Conservation (phyloP, 1,140 invertebrate genomes). For the Laodelphax striatellus region DNA sequence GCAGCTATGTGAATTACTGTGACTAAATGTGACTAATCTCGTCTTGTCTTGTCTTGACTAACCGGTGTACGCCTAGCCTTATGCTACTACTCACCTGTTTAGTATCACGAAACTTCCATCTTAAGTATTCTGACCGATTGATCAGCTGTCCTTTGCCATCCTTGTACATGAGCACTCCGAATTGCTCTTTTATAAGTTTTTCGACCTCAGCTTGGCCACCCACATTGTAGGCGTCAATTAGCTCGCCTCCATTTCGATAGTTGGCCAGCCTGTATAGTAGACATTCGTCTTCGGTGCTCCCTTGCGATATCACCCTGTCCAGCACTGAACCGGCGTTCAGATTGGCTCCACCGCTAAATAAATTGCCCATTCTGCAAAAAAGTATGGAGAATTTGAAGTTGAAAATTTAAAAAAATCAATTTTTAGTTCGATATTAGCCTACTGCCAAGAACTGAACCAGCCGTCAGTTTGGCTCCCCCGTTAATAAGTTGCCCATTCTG, state of each 20-base stretch:
- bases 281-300: slow-evolving; percentile 71
- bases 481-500: slow-evolving; percentile 18
- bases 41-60: too few species aligned
- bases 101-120: slow-evolving; percentile 85
- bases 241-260: slow-evolving; percentile 80
- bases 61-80: too few species aligned
- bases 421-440: too few species aligned
- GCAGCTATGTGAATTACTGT: too few species aligned
- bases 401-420: too few species aligned
- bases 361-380: slow-evolving; percentile 13
- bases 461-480: slow-evolving; percentile 29
- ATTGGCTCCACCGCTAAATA: slow-evolving; percentile 15
- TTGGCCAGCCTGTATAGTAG: slow-evolving; percentile 76
- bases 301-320: slow-evolving; percentile 76
- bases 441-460: slow-evolving; percentile 71
- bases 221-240: slow-evolving; percentile 72
- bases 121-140: slow-evolving; percentile 78
- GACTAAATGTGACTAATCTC: too few species aligned
- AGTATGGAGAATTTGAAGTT: too few species aligned
- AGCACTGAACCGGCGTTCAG: slow-evolving; percentile 59
- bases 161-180: slow-evolving; percentile 79
- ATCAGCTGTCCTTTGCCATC: slow-evolving; percentile 78
- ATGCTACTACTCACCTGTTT: slow-evolving; percentile 53
- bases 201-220: slow-evolving; percentile 72
- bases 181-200: slow-evolving; percentile 75